A percentile compares a stretch with the other conserved stretches of the same genome.
phyloP scores from a whole-genome alignment of 2,113 vertebrate genomes.

The Gnathonemus longibarbis region DNA sequence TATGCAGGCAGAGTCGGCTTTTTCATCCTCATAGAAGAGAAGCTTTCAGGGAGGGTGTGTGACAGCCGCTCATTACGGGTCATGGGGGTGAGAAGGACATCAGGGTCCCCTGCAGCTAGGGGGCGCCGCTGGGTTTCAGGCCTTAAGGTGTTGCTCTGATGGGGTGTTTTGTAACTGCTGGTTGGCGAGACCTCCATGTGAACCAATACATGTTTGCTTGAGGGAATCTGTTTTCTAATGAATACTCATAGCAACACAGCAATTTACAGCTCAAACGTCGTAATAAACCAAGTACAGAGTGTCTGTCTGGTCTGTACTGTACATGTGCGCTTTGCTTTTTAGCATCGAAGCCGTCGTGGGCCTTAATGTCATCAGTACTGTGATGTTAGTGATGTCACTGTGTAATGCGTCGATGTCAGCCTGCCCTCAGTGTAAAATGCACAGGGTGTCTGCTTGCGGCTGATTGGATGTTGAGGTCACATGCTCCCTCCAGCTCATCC shows the following conservation, averaged over 20 bases:
- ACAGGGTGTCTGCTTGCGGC: background rate
- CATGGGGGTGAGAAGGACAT: conserved; percentile 13
- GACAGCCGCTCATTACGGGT: conserved; percentile 56
- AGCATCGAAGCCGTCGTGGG: background rate
- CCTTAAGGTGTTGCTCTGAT: background rate
- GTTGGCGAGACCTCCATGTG: background rate
- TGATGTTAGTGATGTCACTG: background rate
- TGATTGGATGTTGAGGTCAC: background rate
- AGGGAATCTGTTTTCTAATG: background rate
- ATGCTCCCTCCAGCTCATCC: background rate
- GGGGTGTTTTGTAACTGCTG: background rate
- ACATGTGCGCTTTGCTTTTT: background rate
- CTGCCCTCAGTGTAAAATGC: background rate
- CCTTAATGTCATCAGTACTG: background rate
- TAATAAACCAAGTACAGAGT: background rate
- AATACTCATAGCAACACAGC: background rate
- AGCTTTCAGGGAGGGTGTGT: conserved; percentile 37
- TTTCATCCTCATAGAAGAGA: conserved; percentile 45
- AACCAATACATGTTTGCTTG: background rate
- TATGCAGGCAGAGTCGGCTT: conserved; percentile 42
- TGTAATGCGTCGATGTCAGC: background rate
- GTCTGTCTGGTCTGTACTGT: background rate
- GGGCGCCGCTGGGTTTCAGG: background rate
- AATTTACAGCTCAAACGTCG: background rate
- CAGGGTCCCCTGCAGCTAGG: background rate